Evolutionary conservation across 2,888 invertebrate genomes (phyloP).

Genomic region (Tethea ocularis): DNA sequence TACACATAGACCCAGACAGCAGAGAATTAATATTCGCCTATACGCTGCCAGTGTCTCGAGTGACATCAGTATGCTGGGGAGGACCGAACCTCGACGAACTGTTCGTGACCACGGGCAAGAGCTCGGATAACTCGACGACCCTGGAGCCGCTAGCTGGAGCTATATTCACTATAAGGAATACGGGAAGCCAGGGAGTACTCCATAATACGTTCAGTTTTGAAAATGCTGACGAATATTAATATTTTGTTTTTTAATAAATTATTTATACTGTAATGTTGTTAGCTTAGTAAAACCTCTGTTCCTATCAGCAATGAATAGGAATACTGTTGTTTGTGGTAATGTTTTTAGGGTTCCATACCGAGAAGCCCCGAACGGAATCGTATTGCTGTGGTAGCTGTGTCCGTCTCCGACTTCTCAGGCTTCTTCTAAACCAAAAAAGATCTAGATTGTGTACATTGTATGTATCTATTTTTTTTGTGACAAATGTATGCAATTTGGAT

Average conservation of each 20-base stretch:
- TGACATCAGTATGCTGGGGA: constrained; percentile 88
- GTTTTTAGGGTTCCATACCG: too few species aligned
- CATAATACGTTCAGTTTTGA: constrained; percentile 52
- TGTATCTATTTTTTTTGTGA: too few species aligned
- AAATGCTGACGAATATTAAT: constrained; percentile 60
- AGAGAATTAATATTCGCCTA: constrained; percentile 74
- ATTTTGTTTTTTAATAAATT: constrained; percentile 13
- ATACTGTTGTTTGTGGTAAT: too few species aligned
- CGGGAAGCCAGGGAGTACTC: constrained; percentile 56
- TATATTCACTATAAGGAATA: constrained; percentile 62
- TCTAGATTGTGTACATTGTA: too few species aligned
- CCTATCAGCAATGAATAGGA: too few species aligned
- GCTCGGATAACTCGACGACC: constrained; percentile 22
- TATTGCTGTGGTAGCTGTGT: too few species aligned
- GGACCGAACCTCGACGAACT: constrained; percentile 85
- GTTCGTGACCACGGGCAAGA: constrained; percentile 84
- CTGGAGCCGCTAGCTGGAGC: constrained; percentile 63
- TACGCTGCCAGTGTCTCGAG: constrained; percentile 80
- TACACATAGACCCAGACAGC: constrained; percentile 80
- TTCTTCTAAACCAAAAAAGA: too few species aligned
- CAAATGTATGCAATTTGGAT: too few species aligned
- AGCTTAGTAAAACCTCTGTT: neutral
- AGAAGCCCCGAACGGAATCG: too few species aligned
- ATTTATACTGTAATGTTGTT: neutral
- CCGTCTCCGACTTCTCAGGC: too few species aligned